These are phyloP conservation scores for Siniperca undulata DNA, from an alignment of 2,797 vertebrate genomes.

Conservation along the genomic window DNA sequence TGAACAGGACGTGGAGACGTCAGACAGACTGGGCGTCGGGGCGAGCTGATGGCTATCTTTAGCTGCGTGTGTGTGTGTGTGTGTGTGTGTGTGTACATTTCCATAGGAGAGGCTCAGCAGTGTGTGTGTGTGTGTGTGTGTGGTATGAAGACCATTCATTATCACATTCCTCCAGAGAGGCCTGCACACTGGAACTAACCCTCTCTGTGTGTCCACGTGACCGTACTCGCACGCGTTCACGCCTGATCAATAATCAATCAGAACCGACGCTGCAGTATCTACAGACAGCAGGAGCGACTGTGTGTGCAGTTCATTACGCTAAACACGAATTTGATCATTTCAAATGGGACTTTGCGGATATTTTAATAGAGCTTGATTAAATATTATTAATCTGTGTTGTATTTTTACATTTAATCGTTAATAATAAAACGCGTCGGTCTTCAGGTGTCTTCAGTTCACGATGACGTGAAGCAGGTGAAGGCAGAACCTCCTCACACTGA, in stretches of 20 bases:
- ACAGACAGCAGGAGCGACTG: no score
- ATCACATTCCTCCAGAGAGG: constrained; percentile 72
- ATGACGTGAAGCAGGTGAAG: no score
- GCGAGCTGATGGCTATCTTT: constrained; percentile 57
- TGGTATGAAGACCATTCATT: constrained; percentile 68
- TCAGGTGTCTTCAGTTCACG: no score
- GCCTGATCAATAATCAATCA: constrained; percentile 26
- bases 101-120: not conserved
- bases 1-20: constrained; percentile 33
- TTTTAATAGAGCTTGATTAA: no score
- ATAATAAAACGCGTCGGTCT: no score
- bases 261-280: fast-evolving
- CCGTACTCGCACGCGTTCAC: not conserved
- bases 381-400: no score
- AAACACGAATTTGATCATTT: not conserved
- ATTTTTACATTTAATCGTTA: no score
- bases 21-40: constrained; percentile 39
- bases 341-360: no score
- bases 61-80: constrained; percentile 33
- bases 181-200: constrained; percentile 42
- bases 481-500: no score
- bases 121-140: constrained; percentile 45
- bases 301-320: no score
- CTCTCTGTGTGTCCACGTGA: constrained; percentile 1
- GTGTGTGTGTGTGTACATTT: constrained; percentile 22